These are phyloP conservation scores for Yoshiicerus persimilis DNA, from an alignment of 1,140 invertebrate species.

Conservation along the genomic window DNA sequence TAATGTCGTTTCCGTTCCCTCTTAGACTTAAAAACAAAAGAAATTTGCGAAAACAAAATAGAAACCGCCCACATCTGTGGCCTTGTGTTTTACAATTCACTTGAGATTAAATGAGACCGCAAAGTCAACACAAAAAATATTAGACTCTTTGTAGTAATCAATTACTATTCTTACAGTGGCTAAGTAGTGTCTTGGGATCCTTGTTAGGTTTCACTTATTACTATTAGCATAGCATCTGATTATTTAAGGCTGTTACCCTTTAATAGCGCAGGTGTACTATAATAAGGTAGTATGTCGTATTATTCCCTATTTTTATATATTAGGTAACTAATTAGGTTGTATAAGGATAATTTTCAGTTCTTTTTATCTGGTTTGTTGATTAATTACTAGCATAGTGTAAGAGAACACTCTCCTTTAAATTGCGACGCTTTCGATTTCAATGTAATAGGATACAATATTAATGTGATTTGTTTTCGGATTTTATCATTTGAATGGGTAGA, in stretches of 20 bases:
- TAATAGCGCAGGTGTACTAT: background rate
- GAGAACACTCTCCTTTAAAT: constrained; percentile 2
- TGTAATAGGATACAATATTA: background rate
- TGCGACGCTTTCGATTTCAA: background rate
- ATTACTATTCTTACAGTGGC: background rate
- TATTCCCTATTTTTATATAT: background rate
- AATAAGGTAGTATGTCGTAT: background rate
- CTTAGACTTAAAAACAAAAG: background rate
- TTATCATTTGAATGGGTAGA: background rate
- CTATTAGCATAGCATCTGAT: background rate
- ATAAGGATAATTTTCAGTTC: constrained; percentile 22
- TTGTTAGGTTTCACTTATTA: background rate
- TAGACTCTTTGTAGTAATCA: background rate
- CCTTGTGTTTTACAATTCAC: background rate
- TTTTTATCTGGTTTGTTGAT: background rate
- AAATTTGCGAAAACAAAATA: background rate
- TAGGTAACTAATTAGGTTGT: background rate
- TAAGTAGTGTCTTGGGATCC: background rate
- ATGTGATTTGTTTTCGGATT: background rate
- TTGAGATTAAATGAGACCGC: background rate
- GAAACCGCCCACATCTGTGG: background rate
- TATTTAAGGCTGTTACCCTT: background rate
- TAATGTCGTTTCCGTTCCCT: background rate
- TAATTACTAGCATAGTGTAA: background rate
- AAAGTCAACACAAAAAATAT: background rate